phyloP scores from a whole-genome alignment of 1,140 invertebrate species.

The Eumaeus atala region DNA sequence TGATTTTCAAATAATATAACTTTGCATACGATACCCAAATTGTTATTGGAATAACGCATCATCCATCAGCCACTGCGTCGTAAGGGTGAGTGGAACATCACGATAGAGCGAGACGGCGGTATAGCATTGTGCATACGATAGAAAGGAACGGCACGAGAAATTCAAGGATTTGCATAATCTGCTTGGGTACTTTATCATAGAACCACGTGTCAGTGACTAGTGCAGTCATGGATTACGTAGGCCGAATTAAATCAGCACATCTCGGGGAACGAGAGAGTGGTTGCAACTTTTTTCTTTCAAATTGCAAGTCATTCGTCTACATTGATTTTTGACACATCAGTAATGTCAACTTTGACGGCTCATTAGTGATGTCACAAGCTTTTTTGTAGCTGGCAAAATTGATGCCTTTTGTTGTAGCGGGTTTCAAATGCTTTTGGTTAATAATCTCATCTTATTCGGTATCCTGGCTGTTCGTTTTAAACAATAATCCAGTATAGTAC shows the following conservation, averaged over 20 bases:
- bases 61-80: conserved; percentile 66
- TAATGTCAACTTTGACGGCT: too few relatives aligned
- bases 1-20: conserved; percentile 45
- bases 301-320: too few relatives aligned
- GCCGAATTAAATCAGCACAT: conserved; percentile 54
- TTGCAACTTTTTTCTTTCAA: background rate
- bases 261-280: conserved; percentile 10
- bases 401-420: too few relatives aligned
- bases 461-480: too few relatives aligned
- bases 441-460: too few relatives aligned
- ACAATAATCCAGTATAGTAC: too few relatives aligned
- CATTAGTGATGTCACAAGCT: too few relatives aligned
- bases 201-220: conserved; percentile 72
- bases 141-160: conserved; percentile 47
- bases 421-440: too few relatives aligned
- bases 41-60: conserved; percentile 72
- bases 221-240: conserved; percentile 66
- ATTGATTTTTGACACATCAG: too few relatives aligned
- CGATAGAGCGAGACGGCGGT: conserved; percentile 33
- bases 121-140: conserved; percentile 22
- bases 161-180: conserved; percentile 73
- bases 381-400: too few relatives aligned
- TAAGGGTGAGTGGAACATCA: conserved; percentile 53
- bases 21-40: conserved; percentile 64
- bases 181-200: conserved; percentile 69